Base-by-base conservation (phyloP, 2,888 invertebrate genomes). In the Sturmia bella region DNA sequence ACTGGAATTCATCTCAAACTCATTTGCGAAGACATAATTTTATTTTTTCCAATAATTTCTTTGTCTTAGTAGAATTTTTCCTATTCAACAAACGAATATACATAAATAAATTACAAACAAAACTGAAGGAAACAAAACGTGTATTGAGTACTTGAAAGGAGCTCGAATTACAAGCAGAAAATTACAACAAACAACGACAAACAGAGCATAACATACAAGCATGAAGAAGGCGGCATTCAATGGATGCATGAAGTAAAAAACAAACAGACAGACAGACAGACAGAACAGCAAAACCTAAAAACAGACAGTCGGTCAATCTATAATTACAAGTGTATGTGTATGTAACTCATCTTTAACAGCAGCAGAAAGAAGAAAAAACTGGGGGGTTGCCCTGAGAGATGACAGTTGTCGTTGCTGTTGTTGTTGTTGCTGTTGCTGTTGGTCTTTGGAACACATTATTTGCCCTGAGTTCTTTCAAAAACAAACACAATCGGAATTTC, bases 151-250 rank as follows among this genome's bases (percentile, higher is more conserved):
- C 81, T 80, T 84, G 79, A 85, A 78, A 81, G 73, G 56, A 74
- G 75, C 76, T 83, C 85, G 73, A 66, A 85, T 84, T 84, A 83
- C 83, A 72, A 78, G 74, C 57, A 84, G 72, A 83, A 75, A 63
- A 78, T 70, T 78, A 72, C 70, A 74, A 63, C 54, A 83, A 78
- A 78, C 73, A 82, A 70, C 70, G 64, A 39, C 54, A 82, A 79
- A 78, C 78, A 82, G 82, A 76, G 80, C 80, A 70, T 76, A 77
- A 48, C 72, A 56, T 39, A 59, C 50, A 52, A 19, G 52, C 48
- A 61, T 54, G 4, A 17, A 56, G 54, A 70, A 63, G 69, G 82
- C 77, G 77, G 81, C 77, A 74, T 69, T 66, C 39, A 27, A 41
- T 57, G 74, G 17, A 64, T 24, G 24, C 45, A 27, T 13, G 52